phyloP scores from a whole-genome alignment of 2,888 invertebrate genomes.

The Cheilosia pagana region DNA sequence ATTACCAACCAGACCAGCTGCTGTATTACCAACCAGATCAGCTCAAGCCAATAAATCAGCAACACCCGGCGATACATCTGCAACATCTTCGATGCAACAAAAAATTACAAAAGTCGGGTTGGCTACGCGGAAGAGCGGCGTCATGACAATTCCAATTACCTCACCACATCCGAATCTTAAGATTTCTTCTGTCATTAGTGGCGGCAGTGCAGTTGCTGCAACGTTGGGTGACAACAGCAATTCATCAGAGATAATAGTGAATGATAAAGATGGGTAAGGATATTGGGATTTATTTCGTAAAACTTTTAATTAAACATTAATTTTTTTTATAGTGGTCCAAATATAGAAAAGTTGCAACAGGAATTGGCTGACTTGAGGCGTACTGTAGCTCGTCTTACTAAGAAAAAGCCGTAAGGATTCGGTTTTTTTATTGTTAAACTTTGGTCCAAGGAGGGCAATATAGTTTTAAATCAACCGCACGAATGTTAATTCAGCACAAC shows the following conservation, averaged over 20 bases:
- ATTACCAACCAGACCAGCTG: neutral
- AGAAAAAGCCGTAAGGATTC: constrained; percentile 66
- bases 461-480: neutral
- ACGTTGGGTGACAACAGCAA: constrained; percentile 12
- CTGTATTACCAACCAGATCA: constrained; percentile 4
- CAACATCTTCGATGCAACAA: constrained; percentile 1
- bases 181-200: constrained; percentile 78
- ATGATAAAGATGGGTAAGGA: constrained; percentile 10
- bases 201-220: constrained; percentile 62
- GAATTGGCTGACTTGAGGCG: constrained; percentile 79
- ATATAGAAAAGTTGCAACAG: constrained; percentile 78
- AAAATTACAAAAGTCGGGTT: constrained; percentile 29
- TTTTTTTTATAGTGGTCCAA: constrained; percentile 45
- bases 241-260: neutral
- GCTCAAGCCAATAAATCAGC: neutral
- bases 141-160: constrained; percentile 27
- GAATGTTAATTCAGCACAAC: neutral
- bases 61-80: neutral
- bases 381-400: constrained; percentile 78
- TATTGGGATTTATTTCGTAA: neutral
- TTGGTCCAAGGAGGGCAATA: neutral
- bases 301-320: constrained; percentile 3
- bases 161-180: constrained; percentile 77
- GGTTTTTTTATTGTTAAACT: neutral
- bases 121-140: constrained; percentile 38